A percentile compares a stretch with the other conserved stretches of the same genome.
phyloP scores from a whole-genome alignment of 2,888 invertebrate species.

The Synergus umbraculus region DNA sequence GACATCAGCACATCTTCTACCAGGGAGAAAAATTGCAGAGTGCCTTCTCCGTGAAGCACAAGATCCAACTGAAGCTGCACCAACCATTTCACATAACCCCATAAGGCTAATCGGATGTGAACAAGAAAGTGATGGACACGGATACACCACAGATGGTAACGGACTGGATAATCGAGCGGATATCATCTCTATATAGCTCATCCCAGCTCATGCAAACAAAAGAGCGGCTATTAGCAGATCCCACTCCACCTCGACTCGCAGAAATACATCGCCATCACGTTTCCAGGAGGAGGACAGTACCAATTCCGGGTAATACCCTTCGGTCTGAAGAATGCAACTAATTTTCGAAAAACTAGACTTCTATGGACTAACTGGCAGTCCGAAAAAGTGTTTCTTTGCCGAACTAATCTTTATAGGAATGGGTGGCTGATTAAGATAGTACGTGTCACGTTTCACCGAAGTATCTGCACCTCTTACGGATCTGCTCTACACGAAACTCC shows the following conservation, averaged over 20 bases:
- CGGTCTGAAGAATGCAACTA: slow-evolving; percentile 57
- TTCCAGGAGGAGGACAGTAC: slow-evolving; percentile 61
- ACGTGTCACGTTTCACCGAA: background rate
- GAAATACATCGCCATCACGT: slow-evolving; percentile 61
- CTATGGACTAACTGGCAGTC: slow-evolving; percentile 37
- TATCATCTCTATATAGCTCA: slow-evolving; percentile 51
- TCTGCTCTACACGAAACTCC: background rate
- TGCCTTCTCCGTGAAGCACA: too few species aligned
- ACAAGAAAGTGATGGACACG: too few species aligned
- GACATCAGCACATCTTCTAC: slow-evolving; percentile 1
- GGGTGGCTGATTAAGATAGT: background rate
- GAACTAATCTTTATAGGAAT: background rate
- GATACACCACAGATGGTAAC: slow-evolving; percentile 50
- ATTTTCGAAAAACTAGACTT: background rate
- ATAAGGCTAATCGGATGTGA: too few species aligned
- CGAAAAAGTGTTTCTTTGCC: slow-evolving; percentile 16
- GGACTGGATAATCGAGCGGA: slow-evolving; percentile 51
- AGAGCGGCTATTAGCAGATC: slow-evolving; percentile 27
- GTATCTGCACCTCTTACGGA: background rate
- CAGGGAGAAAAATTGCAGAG: slow-evolving; percentile 9
- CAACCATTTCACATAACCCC: too few species aligned
- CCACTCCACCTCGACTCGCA: slow-evolving; percentile 53
- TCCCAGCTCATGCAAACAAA: slow-evolving; percentile 51
- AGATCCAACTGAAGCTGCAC: too few species aligned
- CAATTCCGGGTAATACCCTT: slow-evolving; percentile 66